These are phyloP conservation scores for Phthorimaea operculella DNA, from an alignment of 1,140 invertebrate species.

Conservation along the genomic window DNA sequence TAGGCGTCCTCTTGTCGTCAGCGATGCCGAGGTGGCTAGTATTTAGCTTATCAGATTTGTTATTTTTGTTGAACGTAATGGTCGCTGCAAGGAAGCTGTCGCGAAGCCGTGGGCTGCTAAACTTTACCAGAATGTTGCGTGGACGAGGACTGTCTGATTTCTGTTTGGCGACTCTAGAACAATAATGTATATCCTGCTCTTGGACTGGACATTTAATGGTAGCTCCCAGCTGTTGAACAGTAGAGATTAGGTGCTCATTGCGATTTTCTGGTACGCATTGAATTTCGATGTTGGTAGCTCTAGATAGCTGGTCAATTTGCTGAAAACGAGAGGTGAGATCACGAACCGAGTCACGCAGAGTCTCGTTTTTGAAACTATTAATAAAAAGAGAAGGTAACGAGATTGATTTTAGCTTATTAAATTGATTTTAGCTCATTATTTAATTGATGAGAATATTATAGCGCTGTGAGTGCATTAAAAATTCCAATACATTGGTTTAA, in stretches of 20 bases:
- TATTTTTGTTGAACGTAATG: constrained; percentile 3
- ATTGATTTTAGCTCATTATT: no score
- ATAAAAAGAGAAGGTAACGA: no score
- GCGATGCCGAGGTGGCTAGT: background rate
- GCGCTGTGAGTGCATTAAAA: no score
- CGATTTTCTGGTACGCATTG: background rate
- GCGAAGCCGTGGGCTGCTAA: background rate
- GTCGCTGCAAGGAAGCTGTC: background rate
- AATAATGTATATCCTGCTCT: background rate
- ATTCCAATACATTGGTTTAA: no score
- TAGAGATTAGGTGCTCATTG: background rate
- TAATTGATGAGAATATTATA: no score
- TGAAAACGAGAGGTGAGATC: background rate
- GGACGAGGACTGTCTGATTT: background rate
- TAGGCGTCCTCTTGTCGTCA: background rate
- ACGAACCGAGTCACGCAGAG: background rate
- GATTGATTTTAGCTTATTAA: no score
- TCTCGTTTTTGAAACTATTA: no score
- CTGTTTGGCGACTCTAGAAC: background rate
- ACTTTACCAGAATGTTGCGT: background rate
- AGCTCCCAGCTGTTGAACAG: background rate
- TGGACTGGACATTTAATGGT: background rate
- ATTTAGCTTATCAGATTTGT: constrained; percentile 3
- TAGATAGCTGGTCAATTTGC: background rate
- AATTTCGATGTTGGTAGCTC: background rate